Percentiles rank a stretch among this genome's conserved stretches.
Evolutionary conservation across 2,888 invertebrate species (phyloP).

Genomic region (Rhagonycha fulva): DNA sequence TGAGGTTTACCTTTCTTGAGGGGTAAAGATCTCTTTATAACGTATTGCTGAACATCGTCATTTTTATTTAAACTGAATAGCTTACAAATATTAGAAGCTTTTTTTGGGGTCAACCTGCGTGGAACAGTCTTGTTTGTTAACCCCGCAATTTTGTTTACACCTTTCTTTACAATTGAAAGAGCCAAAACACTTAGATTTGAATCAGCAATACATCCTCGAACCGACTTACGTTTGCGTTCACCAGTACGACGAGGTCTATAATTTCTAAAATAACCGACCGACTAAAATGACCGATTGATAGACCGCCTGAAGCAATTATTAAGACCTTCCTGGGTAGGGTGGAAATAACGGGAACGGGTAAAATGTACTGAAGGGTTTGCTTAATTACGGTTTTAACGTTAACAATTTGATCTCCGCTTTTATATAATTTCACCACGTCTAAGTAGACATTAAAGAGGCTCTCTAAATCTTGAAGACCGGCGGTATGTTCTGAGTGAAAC

Average conservation of each 20-base stretch:
- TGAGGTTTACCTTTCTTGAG: constrained; percentile 80
- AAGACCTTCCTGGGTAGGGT: constrained; percentile 62
- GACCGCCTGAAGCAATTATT: constrained; percentile 66
- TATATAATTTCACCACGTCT: constrained; percentile 62
- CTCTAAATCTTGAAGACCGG: constrained; percentile 95
- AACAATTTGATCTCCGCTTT: constrained; percentile 28
- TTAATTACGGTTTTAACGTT: constrained; percentile 60
- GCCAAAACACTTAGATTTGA: constrained; percentile 95
- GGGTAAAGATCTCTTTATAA: constrained; percentile 90
- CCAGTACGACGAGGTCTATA: constrained; percentile 94
- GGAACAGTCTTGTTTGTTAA: constrained; percentile 93
- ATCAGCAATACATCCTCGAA: constrained; percentile 98
- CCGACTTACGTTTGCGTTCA: constrained; percentile 97
- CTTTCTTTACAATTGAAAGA: constrained; percentile 93
- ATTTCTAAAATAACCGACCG: no score
- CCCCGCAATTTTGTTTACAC: constrained; percentile 93
- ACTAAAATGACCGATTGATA: constrained; percentile 96
- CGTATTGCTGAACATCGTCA: constrained; percentile 96
- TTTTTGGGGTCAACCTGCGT: constrained; percentile 94
- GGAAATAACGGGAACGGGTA: constrained; percentile 43
- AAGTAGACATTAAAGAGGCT: constrained; percentile 93
- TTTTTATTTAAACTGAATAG: constrained; percentile 95
- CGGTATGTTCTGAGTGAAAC: constrained; percentile 98
- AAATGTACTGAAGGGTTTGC: constrained; percentile 56
- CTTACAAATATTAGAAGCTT: constrained; percentile 95